These are phyloP conservation scores for Pachliopta kotzebuea DNA, from an alignment of 2,888 invertebrate genomes.

Conservation along the genomic window DNA sequence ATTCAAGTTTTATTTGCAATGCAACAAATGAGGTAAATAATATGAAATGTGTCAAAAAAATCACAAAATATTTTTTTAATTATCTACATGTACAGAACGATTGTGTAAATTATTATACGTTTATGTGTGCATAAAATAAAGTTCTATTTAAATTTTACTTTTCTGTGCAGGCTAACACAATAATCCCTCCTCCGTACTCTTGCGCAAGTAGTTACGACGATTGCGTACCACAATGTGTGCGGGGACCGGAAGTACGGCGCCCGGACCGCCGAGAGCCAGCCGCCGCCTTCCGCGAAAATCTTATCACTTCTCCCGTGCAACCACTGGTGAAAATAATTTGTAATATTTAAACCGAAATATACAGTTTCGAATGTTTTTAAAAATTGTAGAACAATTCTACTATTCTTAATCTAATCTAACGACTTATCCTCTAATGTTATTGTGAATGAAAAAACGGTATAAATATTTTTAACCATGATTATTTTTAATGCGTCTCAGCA, in stretches of 20 bases:
- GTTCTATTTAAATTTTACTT: neutral
- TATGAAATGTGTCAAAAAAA: neutral
- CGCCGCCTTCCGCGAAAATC: slow-evolving; percentile 57
- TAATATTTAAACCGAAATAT: neutral
- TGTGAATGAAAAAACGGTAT: too few relatives aligned
- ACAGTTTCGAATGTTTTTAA: neutral
- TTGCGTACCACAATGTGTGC: slow-evolving; percentile 63
- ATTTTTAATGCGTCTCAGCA: too few relatives aligned
- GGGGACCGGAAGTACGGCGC: slow-evolving; percentile 35
- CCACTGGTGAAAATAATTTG: slow-evolving; percentile 31
- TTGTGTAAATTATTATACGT: too few relatives aligned
- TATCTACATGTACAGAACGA: too few relatives aligned
- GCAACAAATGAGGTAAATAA: slow-evolving; percentile 89
- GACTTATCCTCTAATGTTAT: too few relatives aligned
- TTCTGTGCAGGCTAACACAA: slow-evolving; percentile 84
- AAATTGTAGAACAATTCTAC: too few relatives aligned
- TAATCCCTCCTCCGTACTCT: slow-evolving; percentile 92
- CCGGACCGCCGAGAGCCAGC: slow-evolving; percentile 38
- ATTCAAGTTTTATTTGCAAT: slow-evolving; percentile 92
- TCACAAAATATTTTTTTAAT: too few relatives aligned
- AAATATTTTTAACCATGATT: too few relatives aligned
- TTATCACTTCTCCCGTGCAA: slow-evolving; percentile 61
- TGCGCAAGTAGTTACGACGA: slow-evolving; percentile 87
- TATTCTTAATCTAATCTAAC: too few relatives aligned
- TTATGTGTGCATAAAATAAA: neutral